A percentile compares a stretch with the other conserved stretches of the same genome.
These are phyloP conservation scores for Pyrgilauda ruficollis DNA, from an alignment of 2,113 vertebrate genomes.

Conservation along the genomic window DNA sequence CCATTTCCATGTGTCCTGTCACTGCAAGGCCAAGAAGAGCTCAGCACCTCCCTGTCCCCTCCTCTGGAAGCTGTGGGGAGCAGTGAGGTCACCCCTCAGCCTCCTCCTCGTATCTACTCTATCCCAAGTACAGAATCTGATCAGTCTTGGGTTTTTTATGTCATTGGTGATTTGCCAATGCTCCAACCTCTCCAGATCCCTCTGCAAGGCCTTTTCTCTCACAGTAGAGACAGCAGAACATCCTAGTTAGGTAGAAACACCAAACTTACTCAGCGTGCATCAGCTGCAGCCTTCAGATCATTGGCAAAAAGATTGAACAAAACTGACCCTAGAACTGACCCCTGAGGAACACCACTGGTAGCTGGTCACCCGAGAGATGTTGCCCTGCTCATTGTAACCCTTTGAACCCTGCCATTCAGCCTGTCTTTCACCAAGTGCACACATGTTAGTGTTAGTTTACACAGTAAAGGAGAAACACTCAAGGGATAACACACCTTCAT, in stretches of 20 bases:
- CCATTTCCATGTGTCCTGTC: neutral
- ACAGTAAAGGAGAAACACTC: neutral
- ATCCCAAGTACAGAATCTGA: neutral
- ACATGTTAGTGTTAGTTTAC: neutral
- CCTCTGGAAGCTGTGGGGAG: neutral
- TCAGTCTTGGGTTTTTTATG: neutral
- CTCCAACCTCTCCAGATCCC: neutral
- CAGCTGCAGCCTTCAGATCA: neutral
- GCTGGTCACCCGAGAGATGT: neutral
- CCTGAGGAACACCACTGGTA: neutral
- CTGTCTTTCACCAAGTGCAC: neutral
- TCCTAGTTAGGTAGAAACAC: neutral
- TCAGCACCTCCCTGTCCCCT: neutral
- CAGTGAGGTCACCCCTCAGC: neutral
- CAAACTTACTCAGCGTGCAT: neutral
- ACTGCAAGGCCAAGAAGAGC: neutral
- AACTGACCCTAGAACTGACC: neutral
- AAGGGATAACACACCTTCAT: neutral
- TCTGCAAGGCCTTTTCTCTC: neutral
- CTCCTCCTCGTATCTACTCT: neutral
- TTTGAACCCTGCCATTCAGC: neutral
- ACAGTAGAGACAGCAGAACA: neutral
- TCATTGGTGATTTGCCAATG: neutral
- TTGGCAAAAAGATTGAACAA: neutral
- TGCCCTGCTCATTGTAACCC: neutral